These are phyloP conservation scores for Mus spretus DNA, from an alignment of 2,797 vertebrate genomes.

Conservation along the genomic window DNA sequence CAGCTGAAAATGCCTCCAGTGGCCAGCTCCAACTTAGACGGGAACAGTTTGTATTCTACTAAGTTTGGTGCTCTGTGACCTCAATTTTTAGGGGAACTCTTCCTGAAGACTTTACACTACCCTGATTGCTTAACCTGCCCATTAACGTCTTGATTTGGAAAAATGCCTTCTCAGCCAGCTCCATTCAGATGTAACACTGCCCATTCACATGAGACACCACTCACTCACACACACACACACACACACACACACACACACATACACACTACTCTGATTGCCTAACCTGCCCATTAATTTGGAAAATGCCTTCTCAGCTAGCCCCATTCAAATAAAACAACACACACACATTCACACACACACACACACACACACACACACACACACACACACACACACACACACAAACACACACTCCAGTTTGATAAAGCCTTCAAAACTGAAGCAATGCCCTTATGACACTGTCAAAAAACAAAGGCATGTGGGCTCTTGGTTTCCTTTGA, in stretches of 20 bases:
- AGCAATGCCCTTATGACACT: no score
- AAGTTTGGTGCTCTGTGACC: slow-evolving; percentile 20
- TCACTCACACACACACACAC: not conserved
- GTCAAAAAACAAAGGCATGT: not conserved
- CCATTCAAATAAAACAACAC: not conserved
- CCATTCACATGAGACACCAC: not conserved
- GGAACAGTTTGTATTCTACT: slow-evolving; percentile 10
- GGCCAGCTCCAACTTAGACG: slow-evolving; percentile 20
- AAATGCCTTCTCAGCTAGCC: slow-evolving; percentile 33
- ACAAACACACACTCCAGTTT: not conserved
- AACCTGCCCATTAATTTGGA: slow-evolving; percentile 13
- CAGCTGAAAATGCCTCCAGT: not conserved
- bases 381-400: not conserved
- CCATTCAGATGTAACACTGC: not conserved
- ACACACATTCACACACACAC: not conserved
- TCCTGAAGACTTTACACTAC: slow-evolving; percentile 16
- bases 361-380: not conserved
- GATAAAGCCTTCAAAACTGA: not conserved
- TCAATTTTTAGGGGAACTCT: slow-evolving; percentile 37
- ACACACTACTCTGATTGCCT: slow-evolving; percentile 17
- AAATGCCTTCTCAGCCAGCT: slow-evolving; percentile 23
- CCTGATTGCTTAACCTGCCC: slow-evolving; percentile 35
- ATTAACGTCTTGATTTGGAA: slow-evolving; percentile 52
- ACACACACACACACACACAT: not conserved
- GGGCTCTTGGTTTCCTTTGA: not conserved